These are phyloP conservation scores for Pocillopora meandrina DNA, from an alignment of 92 coral and sea anemone genomes.

Conservation along the genomic window DNA sequence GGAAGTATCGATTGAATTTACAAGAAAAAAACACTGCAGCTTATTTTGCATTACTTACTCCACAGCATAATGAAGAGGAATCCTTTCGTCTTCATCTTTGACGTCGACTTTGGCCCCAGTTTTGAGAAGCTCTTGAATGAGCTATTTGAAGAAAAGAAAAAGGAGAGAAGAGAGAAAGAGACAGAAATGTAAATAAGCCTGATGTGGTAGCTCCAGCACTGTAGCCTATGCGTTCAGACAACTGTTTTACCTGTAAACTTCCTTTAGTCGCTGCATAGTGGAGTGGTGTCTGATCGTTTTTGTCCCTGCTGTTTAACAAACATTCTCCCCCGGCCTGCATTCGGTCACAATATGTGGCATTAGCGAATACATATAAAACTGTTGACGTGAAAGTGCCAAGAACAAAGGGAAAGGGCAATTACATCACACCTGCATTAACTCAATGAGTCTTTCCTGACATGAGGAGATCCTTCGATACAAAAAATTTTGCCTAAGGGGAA, in stretches of 20 bases:
- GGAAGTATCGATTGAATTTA: too few relatives aligned
- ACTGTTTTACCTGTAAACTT: conserved; percentile 53
- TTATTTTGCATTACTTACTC: conserved; percentile 61
- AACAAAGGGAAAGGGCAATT: too few relatives aligned
- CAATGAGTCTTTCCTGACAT: neutral
- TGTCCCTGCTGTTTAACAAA: conserved; percentile 70
- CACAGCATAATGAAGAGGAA: conserved; percentile 82
- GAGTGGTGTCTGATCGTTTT: conserved; percentile 72
- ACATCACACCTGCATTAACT: neutral
- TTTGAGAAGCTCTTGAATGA: conserved; percentile 55
- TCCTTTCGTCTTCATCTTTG: conserved; percentile 80
- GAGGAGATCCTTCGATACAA: too few relatives aligned
- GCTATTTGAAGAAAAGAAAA: conserved; percentile 24
- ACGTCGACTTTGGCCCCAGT: conserved; percentile 71
- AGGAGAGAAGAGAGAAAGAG: neutral
- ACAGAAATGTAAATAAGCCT: too few relatives aligned
- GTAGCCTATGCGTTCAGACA: neutral
- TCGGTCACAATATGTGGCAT: neutral
- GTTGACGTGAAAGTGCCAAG: neutral
- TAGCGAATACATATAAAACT: neutral
- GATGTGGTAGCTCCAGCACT: too few relatives aligned
- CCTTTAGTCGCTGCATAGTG: conserved; percentile 90
- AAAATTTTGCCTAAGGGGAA: too few relatives aligned
- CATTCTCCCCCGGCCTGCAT: conserved; percentile 60
- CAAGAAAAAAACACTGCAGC: too few relatives aligned